Conservation (phyloP, 2,888 invertebrate species). For the Quadriops clusia region DNA sequence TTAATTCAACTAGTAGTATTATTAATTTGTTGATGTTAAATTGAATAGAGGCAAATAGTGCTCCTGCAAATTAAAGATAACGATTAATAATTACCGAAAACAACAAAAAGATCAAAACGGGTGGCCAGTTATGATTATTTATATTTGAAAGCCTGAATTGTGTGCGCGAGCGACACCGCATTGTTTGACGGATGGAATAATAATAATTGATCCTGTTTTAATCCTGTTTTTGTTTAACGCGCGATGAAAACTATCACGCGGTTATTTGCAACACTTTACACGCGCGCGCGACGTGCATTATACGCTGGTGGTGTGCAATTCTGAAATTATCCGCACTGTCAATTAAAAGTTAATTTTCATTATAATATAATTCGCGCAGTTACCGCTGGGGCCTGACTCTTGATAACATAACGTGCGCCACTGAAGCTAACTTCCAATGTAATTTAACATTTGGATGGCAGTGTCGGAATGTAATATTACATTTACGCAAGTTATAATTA, state of each 20-base stretch:
- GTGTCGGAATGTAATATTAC: constrained; percentile 32
- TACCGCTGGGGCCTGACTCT: constrained; percentile 23
- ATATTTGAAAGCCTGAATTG: constrained; percentile 6
- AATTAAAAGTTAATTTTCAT: constrained; percentile 33
- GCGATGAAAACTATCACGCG: constrained; percentile 15
- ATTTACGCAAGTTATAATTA: constrained; percentile 34
- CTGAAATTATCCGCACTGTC: constrained; percentile 24
- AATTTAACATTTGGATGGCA: constrained; percentile 33
- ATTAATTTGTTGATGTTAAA: too few relatives aligned
- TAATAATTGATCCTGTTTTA: constrained; percentile 27
- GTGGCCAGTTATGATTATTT: constrained; percentile 7
- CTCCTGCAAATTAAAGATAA: constrained; percentile 12
- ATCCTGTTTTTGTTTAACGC: constrained; percentile 25
- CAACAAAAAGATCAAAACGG: constrained; percentile 7
- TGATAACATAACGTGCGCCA: constrained; percentile 26
- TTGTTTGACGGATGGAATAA: constrained; percentile 17
- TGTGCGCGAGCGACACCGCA: constrained; percentile 7
- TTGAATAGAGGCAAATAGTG: constrained; percentile 4
- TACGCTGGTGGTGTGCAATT: constrained; percentile 21
- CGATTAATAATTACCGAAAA: too few relatives aligned
- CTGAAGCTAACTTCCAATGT: constrained; percentile 29
- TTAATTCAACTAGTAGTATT: too few relatives aligned
- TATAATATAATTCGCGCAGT: constrained; percentile 28
- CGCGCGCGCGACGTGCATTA: constrained; percentile 18
- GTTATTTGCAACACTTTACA: constrained; percentile 21